These are phyloP conservation scores for Microctenopoma stevenorrisi DNA, from an alignment of 2,797 vertebrate species.

Conservation along the genomic window DNA sequence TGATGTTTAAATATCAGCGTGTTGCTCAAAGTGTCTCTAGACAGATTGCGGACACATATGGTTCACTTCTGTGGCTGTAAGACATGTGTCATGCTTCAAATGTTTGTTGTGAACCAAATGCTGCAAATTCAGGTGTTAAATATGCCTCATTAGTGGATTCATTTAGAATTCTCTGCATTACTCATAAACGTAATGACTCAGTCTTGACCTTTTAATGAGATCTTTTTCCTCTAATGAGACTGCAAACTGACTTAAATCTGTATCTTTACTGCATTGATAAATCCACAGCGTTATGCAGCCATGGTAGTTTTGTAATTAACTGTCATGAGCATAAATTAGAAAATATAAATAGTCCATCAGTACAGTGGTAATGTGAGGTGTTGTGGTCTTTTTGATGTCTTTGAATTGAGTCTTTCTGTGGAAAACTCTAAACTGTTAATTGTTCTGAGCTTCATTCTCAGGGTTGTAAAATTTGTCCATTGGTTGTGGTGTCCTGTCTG, in stretches of 20 bases:
- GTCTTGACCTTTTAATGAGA: slow-evolving; percentile 66
- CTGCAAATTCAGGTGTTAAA: slow-evolving; percentile 40
- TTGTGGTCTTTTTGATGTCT: slow-evolving; percentile 21
- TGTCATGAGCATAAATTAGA: slow-evolving; percentile 10
- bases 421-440: slow-evolving; percentile 40
- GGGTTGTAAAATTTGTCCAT: slow-evolving; percentile 63
- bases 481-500: slow-evolving; percentile 80
- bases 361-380: slow-evolving; percentile 3
- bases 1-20: slow-evolving; percentile 26
- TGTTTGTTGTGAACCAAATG: slow-evolving; percentile 31
- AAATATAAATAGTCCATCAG: slow-evolving; percentile 19
- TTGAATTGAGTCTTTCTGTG: slow-evolving; percentile 39
- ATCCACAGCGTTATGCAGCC: slow-evolving; percentile 28
- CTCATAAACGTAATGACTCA: slow-evolving; percentile 52
- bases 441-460: slow-evolving; percentile 40
- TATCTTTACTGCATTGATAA: slow-evolving; percentile 29
- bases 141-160: slow-evolving; percentile 47
- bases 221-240: slow-evolving; percentile 58
- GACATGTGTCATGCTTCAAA: slow-evolving; percentile 14
- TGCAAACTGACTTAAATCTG: slow-evolving; percentile 4
- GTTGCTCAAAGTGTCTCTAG: slow-evolving; percentile 13
- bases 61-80: slow-evolving; percentile 10
- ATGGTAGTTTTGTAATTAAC: slow-evolving; percentile 21
- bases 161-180: slow-evolving; percentile 50
- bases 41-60: background rate